Conservation (phyloP, 2,888 invertebrate genomes). For the Leptinotarsa juncta region DNA sequence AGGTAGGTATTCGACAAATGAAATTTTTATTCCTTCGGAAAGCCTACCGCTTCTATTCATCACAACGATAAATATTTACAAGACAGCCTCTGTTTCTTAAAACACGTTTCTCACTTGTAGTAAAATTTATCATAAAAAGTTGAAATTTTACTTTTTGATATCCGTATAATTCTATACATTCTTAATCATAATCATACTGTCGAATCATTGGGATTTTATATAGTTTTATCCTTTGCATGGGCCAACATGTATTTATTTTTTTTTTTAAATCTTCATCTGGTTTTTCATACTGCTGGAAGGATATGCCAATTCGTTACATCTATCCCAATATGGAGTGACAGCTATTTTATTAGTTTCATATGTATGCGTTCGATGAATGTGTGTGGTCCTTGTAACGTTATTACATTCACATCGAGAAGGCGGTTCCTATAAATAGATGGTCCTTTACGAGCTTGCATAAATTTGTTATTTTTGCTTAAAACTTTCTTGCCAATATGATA, state of each 20-base stretch:
- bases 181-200: no score
- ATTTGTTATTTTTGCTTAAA: constrained; percentile 32
- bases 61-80: no score
- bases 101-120: no score
- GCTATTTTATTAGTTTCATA: constrained; percentile 49
- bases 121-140: no score
- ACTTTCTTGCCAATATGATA: constrained; percentile 36
- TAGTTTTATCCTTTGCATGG: no score
- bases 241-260: background rate
- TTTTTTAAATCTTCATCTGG: background rate
- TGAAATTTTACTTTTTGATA: no score
- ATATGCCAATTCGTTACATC: constrained; percentile 46
- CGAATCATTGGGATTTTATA: no score
- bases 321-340: constrained; percentile 40
- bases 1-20: no score
- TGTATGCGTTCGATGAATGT: constrained; percentile 39
- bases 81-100: no score
- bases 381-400: constrained; percentile 42
- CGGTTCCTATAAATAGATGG: constrained; percentile 34
- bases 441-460: constrained; percentile 39
- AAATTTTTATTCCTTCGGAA: no score
- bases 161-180: no score
- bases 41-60: no score
- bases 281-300: constrained; percentile 11
- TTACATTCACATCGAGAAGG: constrained; percentile 42